Percentiles rank a stretch among this genome's conserved stretches.
Evolutionary conservation across 2,113 vertebrate genomes (phyloP).

Genomic region (Sclerurus mexicanus): DNA sequence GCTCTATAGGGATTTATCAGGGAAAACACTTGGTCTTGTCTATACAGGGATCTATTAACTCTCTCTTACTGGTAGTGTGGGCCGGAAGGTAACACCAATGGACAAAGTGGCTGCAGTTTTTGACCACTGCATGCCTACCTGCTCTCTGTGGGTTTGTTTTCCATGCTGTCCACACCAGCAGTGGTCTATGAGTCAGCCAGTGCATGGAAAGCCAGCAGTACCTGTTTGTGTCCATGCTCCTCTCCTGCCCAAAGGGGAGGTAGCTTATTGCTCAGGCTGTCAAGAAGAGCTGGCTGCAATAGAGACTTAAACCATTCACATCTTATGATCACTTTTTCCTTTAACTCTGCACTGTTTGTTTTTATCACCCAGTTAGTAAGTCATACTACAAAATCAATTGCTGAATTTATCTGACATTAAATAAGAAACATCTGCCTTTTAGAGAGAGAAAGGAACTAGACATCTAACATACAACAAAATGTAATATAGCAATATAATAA

Average conservation of each 20-base stretch:
- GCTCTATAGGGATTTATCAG: neutral
- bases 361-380: neutral
- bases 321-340: neutral
- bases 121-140: neutral
- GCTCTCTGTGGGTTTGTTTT: neutral
- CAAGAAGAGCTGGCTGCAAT: neutral
- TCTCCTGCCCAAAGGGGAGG: neutral
- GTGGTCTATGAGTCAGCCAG: neutral
- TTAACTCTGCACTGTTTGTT: neutral
- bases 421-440: neutral
- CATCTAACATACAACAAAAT: neutral
- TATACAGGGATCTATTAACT: neutral
- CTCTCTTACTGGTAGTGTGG: neutral
- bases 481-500: too few relatives aligned
- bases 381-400: neutral
- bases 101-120: neutral
- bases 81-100: accelerated
- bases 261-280: neutral
- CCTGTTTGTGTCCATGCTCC: neutral
- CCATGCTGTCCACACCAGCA: neutral
- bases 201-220: accelerated
- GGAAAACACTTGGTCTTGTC: neutral
- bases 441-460: neutral
- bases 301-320: neutral
- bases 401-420: neutral